phyloP scores from a whole-genome alignment of 1,140 invertebrate genomes.

The Drosophila trapezifrons region DNA sequence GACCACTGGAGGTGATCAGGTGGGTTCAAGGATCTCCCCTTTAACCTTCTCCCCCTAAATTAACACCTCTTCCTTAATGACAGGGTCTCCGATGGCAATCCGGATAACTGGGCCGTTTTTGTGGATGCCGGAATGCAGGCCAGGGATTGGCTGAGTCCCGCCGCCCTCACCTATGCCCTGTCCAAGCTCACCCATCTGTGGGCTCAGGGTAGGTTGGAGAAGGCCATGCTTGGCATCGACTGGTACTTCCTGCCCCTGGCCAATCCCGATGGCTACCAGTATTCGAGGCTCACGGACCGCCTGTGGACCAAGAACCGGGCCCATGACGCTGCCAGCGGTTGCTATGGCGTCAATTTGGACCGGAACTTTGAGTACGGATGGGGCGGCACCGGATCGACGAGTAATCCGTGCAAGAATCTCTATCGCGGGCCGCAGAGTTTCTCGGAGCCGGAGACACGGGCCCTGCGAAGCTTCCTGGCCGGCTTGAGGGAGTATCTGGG shows the following conservation, averaged over 20 bases:
- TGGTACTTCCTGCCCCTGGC: slow-evolving; percentile 90
- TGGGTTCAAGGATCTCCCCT: slow-evolving; percentile 12
- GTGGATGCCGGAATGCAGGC: slow-evolving; percentile 91
- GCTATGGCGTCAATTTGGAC: slow-evolving; percentile 91
- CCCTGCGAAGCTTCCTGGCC: slow-evolving; percentile 87
- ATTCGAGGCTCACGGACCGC: slow-evolving; percentile 86
- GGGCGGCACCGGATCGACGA: slow-evolving; percentile 90
- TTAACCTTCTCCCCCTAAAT: not conserved
- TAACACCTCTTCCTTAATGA: not conserved
- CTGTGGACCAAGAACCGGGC: slow-evolving; percentile 90
- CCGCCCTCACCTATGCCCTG: slow-evolving; percentile 91
- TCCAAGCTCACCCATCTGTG: slow-evolving; percentile 89
- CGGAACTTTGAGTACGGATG: slow-evolving; percentile 92
- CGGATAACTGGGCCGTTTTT: slow-evolving; percentile 87
- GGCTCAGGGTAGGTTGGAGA: slow-evolving; percentile 74
- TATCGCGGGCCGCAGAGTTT: slow-evolving; percentile 91
- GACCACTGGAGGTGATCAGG: slow-evolving; percentile 87
- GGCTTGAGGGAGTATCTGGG: slow-evolving; percentile 68
- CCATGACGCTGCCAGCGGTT: slow-evolving; percentile 86
- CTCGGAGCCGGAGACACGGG: slow-evolving; percentile 92
- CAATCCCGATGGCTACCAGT: slow-evolving; percentile 91
- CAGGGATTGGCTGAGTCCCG: slow-evolving; percentile 94
- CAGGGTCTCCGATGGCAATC: slow-evolving; percentile 88
- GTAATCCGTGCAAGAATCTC: slow-evolving; percentile 91
- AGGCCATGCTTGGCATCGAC: slow-evolving; percentile 89